A percentile compares a stretch with the other conserved stretches of the same genome.
phyloP scores from a whole-genome alignment of 1,140 invertebrate species.

The Neotoxoptera formosana region DNA sequence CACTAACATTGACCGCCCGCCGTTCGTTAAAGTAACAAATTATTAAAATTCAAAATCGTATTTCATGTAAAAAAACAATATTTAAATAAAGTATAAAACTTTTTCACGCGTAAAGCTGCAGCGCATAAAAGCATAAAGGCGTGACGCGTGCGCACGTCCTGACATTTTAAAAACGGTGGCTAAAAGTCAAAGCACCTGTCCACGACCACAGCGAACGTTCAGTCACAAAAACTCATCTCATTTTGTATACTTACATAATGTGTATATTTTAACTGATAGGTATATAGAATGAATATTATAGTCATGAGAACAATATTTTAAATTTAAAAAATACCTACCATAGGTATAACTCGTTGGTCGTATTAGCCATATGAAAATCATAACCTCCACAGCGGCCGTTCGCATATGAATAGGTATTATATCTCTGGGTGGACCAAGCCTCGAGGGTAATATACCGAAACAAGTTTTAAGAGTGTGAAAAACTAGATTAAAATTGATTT shows the following conservation, averaged over 20 bases:
- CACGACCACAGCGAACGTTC: neutral
- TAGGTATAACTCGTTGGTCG: neutral
- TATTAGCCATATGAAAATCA: neutral
- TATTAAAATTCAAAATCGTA: no score
- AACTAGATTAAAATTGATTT: neutral
- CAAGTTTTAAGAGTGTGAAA: conserved; percentile 6
- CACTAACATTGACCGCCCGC: no score
- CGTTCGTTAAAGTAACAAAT: no score
- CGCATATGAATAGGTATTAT: neutral
- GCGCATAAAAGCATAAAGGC: neutral
- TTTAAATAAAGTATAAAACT: neutral
- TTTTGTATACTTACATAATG: neutral
- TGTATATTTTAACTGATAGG: neutral
- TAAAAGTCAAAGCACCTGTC: neutral
- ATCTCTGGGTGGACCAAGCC: neutral
- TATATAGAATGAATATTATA: neutral
- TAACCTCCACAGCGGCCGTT: neutral
- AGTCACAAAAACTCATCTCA: neutral
- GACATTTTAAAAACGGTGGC: neutral
- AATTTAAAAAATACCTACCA: neutral
- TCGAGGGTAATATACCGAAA: neutral
- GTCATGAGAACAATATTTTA: neutral
- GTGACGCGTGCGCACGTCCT: neutral
- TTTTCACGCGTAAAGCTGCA: neutral
- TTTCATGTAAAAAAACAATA: no score